Percentiles rank a stretch among this genome's conserved stretches.
Conservation (phyloP, 2,113 vertebrate species). For the Manacus vitellinus region DNA sequence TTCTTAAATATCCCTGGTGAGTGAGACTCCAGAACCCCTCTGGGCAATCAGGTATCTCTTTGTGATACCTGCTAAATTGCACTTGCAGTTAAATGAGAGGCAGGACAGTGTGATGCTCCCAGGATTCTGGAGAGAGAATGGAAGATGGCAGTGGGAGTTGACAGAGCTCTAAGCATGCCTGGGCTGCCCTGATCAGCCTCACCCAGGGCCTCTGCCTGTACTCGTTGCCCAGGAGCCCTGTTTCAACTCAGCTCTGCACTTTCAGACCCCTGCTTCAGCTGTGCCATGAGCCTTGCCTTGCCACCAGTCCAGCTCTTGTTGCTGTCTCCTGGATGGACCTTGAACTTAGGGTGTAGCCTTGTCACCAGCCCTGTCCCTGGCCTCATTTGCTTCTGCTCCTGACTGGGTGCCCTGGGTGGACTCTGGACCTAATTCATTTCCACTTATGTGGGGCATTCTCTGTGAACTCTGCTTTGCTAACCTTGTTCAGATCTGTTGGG, state of each 20-base stretch:
- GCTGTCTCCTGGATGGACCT: not conserved
- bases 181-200: not conserved
- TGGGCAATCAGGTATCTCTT: not conserved
- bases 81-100: not conserved
- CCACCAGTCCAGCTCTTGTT: not conserved
- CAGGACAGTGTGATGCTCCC: not conserved
- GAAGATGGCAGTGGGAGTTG: not conserved
- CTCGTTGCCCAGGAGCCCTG: not conserved
- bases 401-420: not conserved
- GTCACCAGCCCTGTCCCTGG: not conserved
- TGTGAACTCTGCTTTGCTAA: not conserved
- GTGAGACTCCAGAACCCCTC: not conserved
- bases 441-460: accelerated
- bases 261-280: not conserved
- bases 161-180: not conserved
- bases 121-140: not conserved
- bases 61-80: not conserved
- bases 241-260: not conserved
- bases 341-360: not conserved
- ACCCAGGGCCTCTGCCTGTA: accelerated
- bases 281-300: accelerated
- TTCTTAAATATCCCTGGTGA: not conserved
- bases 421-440: not conserved
- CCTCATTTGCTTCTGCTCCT: not conserved
- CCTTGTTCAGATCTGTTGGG: not conserved